A percentile compares a stretch with the other conserved stretches of the same genome.
Conservation (phyloP, 2,113 vertebrate species). For the Hiodon alosoides region DNA sequence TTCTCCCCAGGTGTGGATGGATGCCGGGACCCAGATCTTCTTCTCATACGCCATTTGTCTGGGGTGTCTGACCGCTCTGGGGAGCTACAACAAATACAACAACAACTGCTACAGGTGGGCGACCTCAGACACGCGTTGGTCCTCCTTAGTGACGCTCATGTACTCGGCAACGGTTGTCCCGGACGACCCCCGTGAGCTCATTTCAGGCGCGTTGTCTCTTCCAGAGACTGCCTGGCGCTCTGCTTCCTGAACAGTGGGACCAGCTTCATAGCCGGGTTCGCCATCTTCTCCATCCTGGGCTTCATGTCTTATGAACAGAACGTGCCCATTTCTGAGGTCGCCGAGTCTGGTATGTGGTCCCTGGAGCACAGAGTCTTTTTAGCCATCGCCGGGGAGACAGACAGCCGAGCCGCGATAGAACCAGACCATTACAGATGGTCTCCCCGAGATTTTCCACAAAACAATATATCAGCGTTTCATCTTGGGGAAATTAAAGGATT, state of each 20-base stretch:
- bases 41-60: conserved; percentile 94
- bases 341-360: conserved; percentile 79
- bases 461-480: not conserved
- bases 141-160: too few species aligned
- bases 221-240: conserved; percentile 84
- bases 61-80: conserved; percentile 87
- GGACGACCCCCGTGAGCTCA: not conserved
- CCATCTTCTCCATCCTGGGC: conserved; percentile 95
- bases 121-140: too few species aligned
- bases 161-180: not conserved
- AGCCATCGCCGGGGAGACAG: not conserved
- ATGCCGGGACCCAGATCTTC: conserved; percentile 95
- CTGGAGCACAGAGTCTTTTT: not conserved
- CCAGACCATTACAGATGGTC: not conserved
- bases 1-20: conserved; percentile 88
- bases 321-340: conserved; percentile 86
- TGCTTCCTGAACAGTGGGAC: conserved; percentile 94
- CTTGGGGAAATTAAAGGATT: not conserved
- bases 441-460: too few species aligned
- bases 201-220: conserved; percentile 5
- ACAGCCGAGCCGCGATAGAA: not conserved
- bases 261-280: conserved; percentile 90
- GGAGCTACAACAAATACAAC: conserved; percentile 95
- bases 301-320: conserved; percentile 94
- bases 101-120: conserved; percentile 94